A percentile compares a stretch with the other conserved stretches of the same genome.
These are phyloP conservation scores for Drosophila maculinotata DNA, from an alignment of 2,888 invertebrate genomes.

Conservation along the genomic window DNA sequence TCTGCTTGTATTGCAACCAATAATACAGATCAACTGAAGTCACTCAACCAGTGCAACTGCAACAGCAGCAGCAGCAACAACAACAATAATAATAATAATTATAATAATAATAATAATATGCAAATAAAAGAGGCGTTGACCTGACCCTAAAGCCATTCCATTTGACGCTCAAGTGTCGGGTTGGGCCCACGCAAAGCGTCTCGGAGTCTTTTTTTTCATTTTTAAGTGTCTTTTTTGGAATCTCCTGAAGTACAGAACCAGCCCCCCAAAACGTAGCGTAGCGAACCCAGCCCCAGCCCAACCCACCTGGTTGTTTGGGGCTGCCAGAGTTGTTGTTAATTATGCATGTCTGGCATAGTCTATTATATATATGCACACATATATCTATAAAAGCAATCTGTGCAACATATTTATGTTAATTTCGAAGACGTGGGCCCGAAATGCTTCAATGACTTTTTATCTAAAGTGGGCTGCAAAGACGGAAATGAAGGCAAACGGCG, in stretches of 20 bases:
- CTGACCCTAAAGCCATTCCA: slow-evolving; percentile 44
- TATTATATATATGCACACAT: slow-evolving; percentile 29
- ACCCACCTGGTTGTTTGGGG: slow-evolving; percentile 46
- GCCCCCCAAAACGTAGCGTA: too few species aligned
- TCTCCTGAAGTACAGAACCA: neutral
- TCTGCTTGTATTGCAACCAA: neutral
- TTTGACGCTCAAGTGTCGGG: slow-evolving; percentile 32
- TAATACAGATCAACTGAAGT: neutral
- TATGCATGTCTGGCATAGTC: slow-evolving; percentile 54
- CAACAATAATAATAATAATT: slow-evolving; percentile 7
- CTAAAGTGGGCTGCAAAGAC: slow-evolving; percentile 46
- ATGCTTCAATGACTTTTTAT: slow-evolving; percentile 51
- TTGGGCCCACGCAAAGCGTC: slow-evolving; percentile 27
- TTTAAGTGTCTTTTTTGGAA: slow-evolving; percentile 14
- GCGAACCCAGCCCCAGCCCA: too few species aligned
- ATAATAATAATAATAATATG: slow-evolving; percentile 30
- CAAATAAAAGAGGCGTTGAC: slow-evolving; percentile 60
- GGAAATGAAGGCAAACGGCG: slow-evolving; percentile 47
- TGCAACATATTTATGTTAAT: slow-evolving; percentile 73
- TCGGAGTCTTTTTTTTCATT: neutral
- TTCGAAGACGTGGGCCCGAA: slow-evolving; percentile 49
- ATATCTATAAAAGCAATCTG: slow-evolving; percentile 53
- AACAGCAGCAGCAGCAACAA: slow-evolving; percentile 2
- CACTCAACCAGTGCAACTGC: slow-evolving; percentile 27
- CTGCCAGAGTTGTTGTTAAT: slow-evolving; percentile 36